phyloP scores from a whole-genome alignment of 2,888 invertebrate genomes.

The Brachyopa scutellaris region DNA sequence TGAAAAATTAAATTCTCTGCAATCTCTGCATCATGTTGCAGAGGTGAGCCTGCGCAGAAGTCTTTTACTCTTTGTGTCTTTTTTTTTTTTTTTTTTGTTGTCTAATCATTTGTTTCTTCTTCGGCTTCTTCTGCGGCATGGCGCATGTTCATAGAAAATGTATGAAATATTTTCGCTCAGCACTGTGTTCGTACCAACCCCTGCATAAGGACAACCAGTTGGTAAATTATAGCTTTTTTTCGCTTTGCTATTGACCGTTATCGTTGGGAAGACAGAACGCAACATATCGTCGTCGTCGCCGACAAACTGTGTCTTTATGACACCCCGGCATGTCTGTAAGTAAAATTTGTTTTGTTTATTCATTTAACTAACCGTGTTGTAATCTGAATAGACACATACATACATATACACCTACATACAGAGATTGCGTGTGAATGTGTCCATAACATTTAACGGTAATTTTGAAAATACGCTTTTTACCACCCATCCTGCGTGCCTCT shows the following conservation, averaged over 20 bases:
- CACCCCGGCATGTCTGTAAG: conserved; percentile 47
- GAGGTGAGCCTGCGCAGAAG: conserved; percentile 52
- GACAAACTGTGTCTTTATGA: conserved; percentile 59
- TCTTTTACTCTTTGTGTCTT: not conserved
- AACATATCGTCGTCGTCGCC: conserved; percentile 31
- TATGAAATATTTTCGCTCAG: not conserved
- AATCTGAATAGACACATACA: conserved; percentile 54
- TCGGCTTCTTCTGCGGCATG: conserved; percentile 3
- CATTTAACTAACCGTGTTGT: conserved; percentile 64
- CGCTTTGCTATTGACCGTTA: conserved; percentile 54
- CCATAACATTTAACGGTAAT: conserved; percentile 32
- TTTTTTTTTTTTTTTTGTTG: not conserved
- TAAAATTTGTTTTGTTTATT: conserved; percentile 55
- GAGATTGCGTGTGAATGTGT: not conserved
- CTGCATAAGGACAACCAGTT: conserved; percentile 51
- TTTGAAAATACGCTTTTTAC: not conserved
- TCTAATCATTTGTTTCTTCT: too few species aligned
- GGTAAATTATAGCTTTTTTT: conserved; percentile 59
- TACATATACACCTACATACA: too few species aligned
- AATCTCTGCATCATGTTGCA: conserved; percentile 62
- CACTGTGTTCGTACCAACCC: not conserved
- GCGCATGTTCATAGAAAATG: conserved; percentile 57
- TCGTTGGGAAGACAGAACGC: conserved; percentile 46
- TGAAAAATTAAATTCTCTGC: conserved; percentile 15
- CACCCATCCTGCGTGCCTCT: too few species aligned